Evolutionary conservation across 2,888 invertebrate species (phyloP).

Genomic region (Serripes groenlandicus): DNA sequence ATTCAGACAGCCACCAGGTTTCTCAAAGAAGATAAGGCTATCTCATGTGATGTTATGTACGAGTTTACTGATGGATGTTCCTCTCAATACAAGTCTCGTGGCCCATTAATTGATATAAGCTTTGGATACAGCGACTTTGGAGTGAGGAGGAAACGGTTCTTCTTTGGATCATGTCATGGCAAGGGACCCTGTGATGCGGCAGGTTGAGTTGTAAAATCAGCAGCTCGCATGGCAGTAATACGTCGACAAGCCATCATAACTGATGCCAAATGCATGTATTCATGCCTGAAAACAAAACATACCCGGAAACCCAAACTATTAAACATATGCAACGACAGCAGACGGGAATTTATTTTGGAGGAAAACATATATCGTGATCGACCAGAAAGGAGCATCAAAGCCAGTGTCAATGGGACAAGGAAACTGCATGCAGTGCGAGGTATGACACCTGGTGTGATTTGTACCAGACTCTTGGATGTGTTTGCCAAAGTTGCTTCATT

Average conservation of each 20-base stretch:
- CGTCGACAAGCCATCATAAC: constrained; percentile 27
- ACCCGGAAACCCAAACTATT: constrained; percentile 13
- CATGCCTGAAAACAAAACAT: too few species aligned
- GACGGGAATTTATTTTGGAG: constrained; percentile 25
- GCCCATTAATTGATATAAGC: too few species aligned
- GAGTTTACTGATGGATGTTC: too few species aligned
- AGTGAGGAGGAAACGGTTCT: too few species aligned
- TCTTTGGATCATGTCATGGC: too few species aligned
- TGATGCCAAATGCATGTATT: constrained; percentile 16
- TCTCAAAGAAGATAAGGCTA: too few species aligned
- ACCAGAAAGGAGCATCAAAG: constrained; percentile 8
- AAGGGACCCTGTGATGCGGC: too few species aligned
- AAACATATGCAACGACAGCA: constrained; percentile 18
- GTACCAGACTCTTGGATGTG: neutral
- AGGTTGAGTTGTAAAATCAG: constrained; percentile 29
- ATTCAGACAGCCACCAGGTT: too few species aligned
- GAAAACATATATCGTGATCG: neutral
- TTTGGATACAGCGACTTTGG: too few species aligned
- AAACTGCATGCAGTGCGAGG: constrained; percentile 6
- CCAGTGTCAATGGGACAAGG: constrained; percentile 15
- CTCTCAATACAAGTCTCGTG: too few species aligned
- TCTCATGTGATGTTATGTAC: too few species aligned
- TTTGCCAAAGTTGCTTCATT: neutral
- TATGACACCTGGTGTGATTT: too few species aligned
- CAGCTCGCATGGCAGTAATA: constrained; percentile 38